phyloP scores from a whole-genome alignment of 2,888 invertebrate genomes.

The Erebia epiphron region DNA sequence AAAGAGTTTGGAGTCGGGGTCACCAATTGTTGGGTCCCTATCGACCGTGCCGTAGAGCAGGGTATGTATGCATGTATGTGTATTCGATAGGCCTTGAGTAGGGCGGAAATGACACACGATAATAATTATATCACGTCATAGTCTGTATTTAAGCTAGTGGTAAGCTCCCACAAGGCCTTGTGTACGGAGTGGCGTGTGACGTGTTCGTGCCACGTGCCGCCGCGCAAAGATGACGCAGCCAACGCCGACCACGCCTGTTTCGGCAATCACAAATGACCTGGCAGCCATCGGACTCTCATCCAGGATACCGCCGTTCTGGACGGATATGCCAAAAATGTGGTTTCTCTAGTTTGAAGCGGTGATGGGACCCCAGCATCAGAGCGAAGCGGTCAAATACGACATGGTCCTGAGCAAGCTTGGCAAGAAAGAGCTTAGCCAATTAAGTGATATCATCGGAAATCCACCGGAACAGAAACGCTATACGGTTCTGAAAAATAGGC shows the following conservation, averaged over 20 bases:
- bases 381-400: neutral
- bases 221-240: neutral
- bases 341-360: neutral
- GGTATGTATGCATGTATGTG: too few species aligned
- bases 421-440: neutral
- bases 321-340: neutral
- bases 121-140: too few species aligned
- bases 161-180: too few species aligned
- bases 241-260: neutral
- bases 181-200: too few species aligned
- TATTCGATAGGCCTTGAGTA: too few species aligned
- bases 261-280: neutral
- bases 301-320: neutral
- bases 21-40: too few species aligned
- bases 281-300: neutral
- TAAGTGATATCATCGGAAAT: neutral
- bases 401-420: neutral
- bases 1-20: too few species aligned
- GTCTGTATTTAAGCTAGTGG: too few species aligned
- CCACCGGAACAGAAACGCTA: neutral
- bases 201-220: too few species aligned
- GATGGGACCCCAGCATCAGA: neutral
- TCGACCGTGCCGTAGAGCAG: too few species aligned
- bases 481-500: neutral
- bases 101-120: too few species aligned